Evolutionary conservation across 2,797 vertebrate species (phyloP).

Genomic region (Rhinoraja longicauda): DNA sequence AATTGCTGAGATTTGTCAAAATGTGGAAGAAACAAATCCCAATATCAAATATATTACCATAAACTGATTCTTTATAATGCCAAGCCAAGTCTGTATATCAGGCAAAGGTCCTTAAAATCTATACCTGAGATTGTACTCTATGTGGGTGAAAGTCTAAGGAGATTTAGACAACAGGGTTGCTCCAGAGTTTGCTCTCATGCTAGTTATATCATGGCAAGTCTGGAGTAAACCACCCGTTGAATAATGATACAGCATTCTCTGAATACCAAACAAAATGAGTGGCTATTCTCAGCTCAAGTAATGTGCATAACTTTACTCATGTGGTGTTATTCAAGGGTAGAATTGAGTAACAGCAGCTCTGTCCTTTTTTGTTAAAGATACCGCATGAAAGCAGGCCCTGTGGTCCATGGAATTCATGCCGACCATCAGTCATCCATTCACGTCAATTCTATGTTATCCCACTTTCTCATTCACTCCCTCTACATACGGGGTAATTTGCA

Average conservation of each 20-base stretch:
- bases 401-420: too few species aligned
- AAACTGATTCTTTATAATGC: constrained; percentile 6
- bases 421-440: too few species aligned
- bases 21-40: not conserved
- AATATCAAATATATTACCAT: not conserved
- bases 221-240: not conserved
- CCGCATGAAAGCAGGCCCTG: too few species aligned
- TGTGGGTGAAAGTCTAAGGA: not conserved
- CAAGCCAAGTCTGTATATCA: not conserved
- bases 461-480: too few species aligned
- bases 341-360: not conserved
- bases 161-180: not conserved
- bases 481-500: too few species aligned
- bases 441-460: too few species aligned
- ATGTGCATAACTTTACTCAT: too few species aligned
- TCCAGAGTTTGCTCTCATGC: not conserved
- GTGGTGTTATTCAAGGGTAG: not conserved
- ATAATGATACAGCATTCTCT: not conserved
- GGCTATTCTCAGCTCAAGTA: too few species aligned
- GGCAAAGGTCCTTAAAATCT: not conserved
- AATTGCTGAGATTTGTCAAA: not conserved
- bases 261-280: not conserved
- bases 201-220: not conserved
- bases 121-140: not conserved
- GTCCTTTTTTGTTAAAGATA: too few species aligned